phyloP scores from a whole-genome alignment of 23 tunicate species.

The Phallusia fumigata region DNA sequence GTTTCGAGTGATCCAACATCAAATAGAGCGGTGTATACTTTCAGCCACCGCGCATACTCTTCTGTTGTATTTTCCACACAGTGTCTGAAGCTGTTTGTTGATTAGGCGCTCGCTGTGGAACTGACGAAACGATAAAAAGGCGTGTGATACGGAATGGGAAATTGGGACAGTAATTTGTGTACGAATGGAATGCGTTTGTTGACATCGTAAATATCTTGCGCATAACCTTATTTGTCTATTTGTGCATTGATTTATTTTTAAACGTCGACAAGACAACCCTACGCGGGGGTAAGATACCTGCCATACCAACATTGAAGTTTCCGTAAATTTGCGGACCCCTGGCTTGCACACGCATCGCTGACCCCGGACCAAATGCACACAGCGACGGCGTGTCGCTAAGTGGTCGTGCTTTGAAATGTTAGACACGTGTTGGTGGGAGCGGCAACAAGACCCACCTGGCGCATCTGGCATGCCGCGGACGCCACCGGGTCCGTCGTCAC shows the following conservation, averaged over 20 bases:
- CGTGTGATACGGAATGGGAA: not conserved
- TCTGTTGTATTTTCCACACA: not conserved
- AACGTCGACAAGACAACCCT: not conserved
- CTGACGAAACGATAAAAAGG: not conserved
- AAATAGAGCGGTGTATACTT: constrained; percentile 1
- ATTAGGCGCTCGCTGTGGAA: too few species aligned
- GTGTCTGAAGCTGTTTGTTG: too few species aligned
- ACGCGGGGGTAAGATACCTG: not conserved
- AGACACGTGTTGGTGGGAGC: constrained; percentile 10
- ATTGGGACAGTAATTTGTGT: not conserved
- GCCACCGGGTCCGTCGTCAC: not conserved
- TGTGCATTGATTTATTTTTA: not conserved
- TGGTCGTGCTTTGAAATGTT: constrained; percentile 6
- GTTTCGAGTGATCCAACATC: not conserved
- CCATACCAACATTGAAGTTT: not conserved
- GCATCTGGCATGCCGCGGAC: not conserved
- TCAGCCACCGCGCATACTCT: not conserved
- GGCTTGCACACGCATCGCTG: not conserved
- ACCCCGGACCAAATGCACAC: not conserved
- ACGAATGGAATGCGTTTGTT: not conserved
- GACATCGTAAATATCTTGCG: not conserved
- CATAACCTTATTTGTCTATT: not conserved
- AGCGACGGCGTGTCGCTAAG: constrained; percentile 4
- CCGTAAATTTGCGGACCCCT: not conserved
- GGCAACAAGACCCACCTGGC: constrained; percentile 15